These are phyloP conservation scores for Trichopoda pennipes DNA, from an alignment of 2,888 invertebrate species.

Conservation along the genomic window DNA sequence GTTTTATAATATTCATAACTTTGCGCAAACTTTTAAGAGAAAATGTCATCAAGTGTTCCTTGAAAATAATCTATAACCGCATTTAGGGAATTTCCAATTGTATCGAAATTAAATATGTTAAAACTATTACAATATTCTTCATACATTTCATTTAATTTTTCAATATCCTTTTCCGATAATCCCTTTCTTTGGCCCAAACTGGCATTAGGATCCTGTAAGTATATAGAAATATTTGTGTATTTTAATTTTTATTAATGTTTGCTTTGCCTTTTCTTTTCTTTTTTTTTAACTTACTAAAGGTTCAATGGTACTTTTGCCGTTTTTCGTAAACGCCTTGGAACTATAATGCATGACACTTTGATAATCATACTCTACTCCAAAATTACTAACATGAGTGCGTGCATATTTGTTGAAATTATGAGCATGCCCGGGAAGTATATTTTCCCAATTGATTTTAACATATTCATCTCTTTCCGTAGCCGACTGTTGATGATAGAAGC, in stretches of 20 bases:
- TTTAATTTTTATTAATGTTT: not conserved
- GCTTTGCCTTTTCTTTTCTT: constrained; percentile 6
- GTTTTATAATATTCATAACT: constrained; percentile 13
- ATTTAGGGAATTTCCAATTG: constrained; percentile 73
- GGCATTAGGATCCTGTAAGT: constrained; percentile 80
- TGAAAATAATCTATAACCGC: constrained; percentile 75
- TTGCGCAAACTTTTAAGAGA: constrained; percentile 32
- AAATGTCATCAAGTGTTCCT: constrained; percentile 59
- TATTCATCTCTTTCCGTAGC: constrained; percentile 88
- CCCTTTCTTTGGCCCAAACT: constrained; percentile 82
- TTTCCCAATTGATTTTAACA: constrained; percentile 88
- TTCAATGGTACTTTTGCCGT: constrained; percentile 85
- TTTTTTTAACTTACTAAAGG: constrained; percentile 80
- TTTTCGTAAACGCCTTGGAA: constrained; percentile 85
- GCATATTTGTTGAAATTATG: constrained; percentile 86
- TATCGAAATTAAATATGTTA: constrained; percentile 73
- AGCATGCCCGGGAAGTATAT: constrained; percentile 82
- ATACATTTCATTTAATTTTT: constrained; percentile 83
- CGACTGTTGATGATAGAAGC: constrained; percentile 92
- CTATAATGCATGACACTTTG: constrained; percentile 89
- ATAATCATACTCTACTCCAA: constrained; percentile 86
- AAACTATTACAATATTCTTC: constrained; percentile 77
- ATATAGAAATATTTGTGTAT: not conserved
- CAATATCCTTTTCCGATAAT: constrained; percentile 82
- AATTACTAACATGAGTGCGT: constrained; percentile 84